Conservation (phyloP, 2,113 vertebrate genomes). For the Aptenodytes patagonicus region DNA sequence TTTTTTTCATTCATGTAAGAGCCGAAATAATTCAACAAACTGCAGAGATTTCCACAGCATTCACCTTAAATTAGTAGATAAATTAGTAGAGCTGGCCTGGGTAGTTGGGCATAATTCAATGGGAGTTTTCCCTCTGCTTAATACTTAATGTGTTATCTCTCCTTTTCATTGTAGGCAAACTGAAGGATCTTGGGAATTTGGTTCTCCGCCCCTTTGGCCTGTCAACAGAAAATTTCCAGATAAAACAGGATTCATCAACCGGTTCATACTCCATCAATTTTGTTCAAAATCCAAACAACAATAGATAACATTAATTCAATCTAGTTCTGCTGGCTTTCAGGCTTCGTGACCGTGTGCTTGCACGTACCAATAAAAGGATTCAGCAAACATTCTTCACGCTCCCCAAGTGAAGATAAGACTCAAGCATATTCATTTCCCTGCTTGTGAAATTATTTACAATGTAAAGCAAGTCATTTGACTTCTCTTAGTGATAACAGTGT, state of each 20-base stretch:
- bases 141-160: not conserved
- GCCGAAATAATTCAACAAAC: not conserved
- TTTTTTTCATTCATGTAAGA: not conserved
- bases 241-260: constrained; percentile 88
- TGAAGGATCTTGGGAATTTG: constrained; percentile 96
- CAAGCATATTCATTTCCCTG: constrained; percentile 19
- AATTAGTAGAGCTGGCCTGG: not conserved
- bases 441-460: constrained; percentile 9
- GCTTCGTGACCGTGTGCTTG: constrained; percentile 7
- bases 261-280: constrained; percentile 97
- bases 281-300: constrained; percentile 86
- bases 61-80: not conserved
- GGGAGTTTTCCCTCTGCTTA: not conserved
- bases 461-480: constrained; percentile 38
- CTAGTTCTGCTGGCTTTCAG: constrained; percentile 29
- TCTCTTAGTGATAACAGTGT: constrained; percentile 30
- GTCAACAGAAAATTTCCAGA: constrained; percentile 94
- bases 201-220: constrained; percentile 94
- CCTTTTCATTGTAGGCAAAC: constrained; percentile 80
- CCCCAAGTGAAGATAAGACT: constrained; percentile 3
- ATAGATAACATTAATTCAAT: constrained; percentile 73
- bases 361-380: constrained; percentile 15
- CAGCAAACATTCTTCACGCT: constrained; percentile 39
- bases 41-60: not conserved
- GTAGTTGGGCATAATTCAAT: not conserved